Percentiles rank a stretch among this genome's conserved stretches.
phyloP scores from a whole-genome alignment of 37 sponge, comb jelly and placozoan species.

The Corticium candelabrum region DNA sequence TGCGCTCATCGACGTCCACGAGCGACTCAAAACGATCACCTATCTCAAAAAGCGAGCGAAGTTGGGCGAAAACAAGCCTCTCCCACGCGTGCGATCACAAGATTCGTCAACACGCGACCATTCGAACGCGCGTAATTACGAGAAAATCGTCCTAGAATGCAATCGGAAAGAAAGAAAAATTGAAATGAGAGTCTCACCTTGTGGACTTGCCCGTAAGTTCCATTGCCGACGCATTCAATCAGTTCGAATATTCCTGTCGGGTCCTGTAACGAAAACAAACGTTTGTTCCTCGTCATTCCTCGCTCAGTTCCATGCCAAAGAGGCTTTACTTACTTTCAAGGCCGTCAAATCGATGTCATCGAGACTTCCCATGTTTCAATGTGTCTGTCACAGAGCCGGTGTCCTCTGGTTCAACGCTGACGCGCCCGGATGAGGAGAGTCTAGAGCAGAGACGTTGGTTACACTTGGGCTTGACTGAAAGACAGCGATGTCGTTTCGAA shows the following conservation, averaged over 20 bases:
- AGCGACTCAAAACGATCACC: no score
- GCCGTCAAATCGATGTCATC: slow-evolving; percentile 14
- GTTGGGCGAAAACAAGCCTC: no score
- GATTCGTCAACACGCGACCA: no score
- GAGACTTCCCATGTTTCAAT: not conserved
- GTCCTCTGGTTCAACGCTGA: no score
- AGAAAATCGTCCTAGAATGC: not conserved
- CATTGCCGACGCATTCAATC: slow-evolving; percentile 92
- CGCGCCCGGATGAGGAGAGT: no score
- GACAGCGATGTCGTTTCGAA: no score
- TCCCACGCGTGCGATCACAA: slow-evolving; percentile 5
- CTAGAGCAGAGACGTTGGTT: no score
- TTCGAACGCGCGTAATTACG: not conserved
- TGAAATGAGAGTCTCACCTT: slow-evolving; percentile 37
- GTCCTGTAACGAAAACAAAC: slow-evolving; percentile 32
- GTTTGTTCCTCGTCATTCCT: not conserved
- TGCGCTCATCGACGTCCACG: no score
- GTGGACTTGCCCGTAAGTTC: slow-evolving; percentile 94
- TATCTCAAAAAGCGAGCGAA: no score
- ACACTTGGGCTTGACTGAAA: no score
- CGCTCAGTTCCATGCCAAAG: not conserved
- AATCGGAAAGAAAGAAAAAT: not conserved
- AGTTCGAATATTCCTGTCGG: slow-evolving; percentile 85
- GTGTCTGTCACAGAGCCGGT: no score
- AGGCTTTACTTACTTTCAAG: slow-evolving; percentile 6